Percentiles rank a stretch among this genome's conserved stretches.
Evolutionary conservation across 2,888 invertebrate species (phyloP).

Genomic region (Pomacea canaliculata): DNA sequence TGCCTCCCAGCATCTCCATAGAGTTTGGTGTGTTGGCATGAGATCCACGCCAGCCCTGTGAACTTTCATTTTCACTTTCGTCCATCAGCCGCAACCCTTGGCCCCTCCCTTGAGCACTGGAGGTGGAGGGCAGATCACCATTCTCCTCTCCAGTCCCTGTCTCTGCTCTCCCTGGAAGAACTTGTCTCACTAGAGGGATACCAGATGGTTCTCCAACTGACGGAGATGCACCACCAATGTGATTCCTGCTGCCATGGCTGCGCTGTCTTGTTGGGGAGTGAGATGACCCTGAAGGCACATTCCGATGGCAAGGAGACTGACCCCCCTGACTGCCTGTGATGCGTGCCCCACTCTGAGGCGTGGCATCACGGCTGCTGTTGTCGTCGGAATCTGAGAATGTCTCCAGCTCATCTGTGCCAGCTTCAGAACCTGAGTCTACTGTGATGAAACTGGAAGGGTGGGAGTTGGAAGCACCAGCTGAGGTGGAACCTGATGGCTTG

Average conservation of each 20-base stretch:
- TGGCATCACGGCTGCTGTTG: no score
- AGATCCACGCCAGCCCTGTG: slow-evolving; percentile 10
- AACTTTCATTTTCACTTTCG: slow-evolving; percentile 14
- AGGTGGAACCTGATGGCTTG: slow-evolving; percentile 23
- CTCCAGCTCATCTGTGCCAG: slow-evolving; percentile 61
- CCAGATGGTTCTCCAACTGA: neutral
- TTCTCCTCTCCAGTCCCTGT: neutral
- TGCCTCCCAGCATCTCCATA: slow-evolving; percentile 17
- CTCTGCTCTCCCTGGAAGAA: neutral
- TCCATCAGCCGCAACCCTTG: slow-evolving; percentile 2
- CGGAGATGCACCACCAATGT: neutral
- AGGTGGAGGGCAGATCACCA: slow-evolving; percentile 12
- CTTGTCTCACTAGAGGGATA: neutral
- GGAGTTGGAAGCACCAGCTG: slow-evolving; percentile 13
- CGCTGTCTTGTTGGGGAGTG: neutral
- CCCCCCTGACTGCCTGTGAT: no score
- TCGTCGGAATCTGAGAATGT: slow-evolving; percentile 69
- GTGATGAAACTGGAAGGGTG: slow-evolving; percentile 19
- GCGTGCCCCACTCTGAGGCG: no score
- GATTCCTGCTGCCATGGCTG: neutral
- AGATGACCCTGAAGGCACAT: neutral
- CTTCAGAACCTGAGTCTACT: slow-evolving; percentile 46
- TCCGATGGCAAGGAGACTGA: neutral
- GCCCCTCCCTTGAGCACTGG: neutral
- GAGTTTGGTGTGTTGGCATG: slow-evolving; percentile 23